A percentile compares a stretch with the other conserved stretches of the same genome.
Conservation (phyloP, 2,797 vertebrate species). For the Nannoperca australis region DNA sequence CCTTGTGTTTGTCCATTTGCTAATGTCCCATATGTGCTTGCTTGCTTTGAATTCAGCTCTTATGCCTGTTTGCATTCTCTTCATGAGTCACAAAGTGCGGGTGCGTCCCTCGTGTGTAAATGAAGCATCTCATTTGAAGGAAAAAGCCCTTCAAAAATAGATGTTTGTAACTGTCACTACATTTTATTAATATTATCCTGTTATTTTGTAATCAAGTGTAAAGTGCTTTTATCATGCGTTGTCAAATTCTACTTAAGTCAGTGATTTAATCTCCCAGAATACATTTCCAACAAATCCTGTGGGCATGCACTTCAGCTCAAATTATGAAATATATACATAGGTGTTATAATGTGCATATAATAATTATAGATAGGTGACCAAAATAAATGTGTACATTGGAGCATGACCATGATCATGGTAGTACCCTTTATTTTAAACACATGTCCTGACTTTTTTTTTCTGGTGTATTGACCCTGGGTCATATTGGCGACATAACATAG, state of each 20-base stretch:
- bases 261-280: constrained; percentile 17
- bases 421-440: too few species aligned
- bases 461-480: too few species aligned
- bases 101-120: constrained; percentile 37
- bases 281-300: background rate
- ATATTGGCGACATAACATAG: too few species aligned
- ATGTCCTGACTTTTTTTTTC: too few species aligned
- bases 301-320: background rate
- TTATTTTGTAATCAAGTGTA: background rate
- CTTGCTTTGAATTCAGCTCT: constrained; percentile 33
- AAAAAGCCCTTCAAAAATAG: constrained; percentile 24
- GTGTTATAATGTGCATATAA: background rate
- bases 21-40: constrained; percentile 56
- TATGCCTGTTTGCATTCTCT: constrained; percentile 31
- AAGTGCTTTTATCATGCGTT: constrained; percentile 9
- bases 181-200: background rate
- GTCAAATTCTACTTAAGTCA: background rate
- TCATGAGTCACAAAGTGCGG: constrained; percentile 40
- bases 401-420: too few species aligned
- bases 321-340: background rate
- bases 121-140: constrained; percentile 15
- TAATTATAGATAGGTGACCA: background rate
- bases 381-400: too few species aligned
- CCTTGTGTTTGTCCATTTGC: constrained; percentile 42
- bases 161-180: background rate